Conservation (phyloP, 2,888 invertebrate genomes). For the Yponomeuta evonymella region DNA sequence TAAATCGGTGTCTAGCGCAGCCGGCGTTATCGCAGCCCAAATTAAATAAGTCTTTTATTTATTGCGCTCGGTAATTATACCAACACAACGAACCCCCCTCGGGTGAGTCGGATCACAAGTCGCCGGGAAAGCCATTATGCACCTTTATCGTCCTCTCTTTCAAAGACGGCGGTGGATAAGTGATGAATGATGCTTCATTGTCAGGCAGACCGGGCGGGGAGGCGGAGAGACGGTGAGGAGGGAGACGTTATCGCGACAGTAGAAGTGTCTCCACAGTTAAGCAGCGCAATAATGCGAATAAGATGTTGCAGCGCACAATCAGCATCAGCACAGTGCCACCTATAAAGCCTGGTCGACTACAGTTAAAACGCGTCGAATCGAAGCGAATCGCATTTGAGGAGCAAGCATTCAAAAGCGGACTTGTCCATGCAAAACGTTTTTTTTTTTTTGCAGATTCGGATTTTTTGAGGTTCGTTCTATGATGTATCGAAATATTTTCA, state of each 20-base stretch:
- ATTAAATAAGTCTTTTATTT: slow-evolving; percentile 1
- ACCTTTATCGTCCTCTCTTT: not conserved
- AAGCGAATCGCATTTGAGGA: no score
- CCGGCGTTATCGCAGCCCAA: not conserved
- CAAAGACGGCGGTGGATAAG: not conserved
- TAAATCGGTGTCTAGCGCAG: not conserved
- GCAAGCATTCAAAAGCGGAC: no score
- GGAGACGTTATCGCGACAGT: not conserved
- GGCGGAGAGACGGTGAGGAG: not conserved
- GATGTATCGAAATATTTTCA: no score
- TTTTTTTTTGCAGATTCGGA: no score
- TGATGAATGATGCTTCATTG: not conserved
- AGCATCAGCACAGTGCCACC: not conserved
- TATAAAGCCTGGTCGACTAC: no score
- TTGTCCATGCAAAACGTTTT: no score
- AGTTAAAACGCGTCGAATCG: no score
- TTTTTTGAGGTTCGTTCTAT: no score
- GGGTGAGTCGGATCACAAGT: not conserved
- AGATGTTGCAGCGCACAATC: no score
- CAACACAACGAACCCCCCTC: not conserved
- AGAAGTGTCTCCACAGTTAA: not conserved
- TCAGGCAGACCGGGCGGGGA: not conserved
- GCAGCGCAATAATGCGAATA: not conserved
- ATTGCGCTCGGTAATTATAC: not conserved
- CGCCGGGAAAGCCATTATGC: not conserved